These are phyloP conservation scores for Hypsopygia costalis DNA, from an alignment of 2,888 invertebrate genomes.

Conservation along the genomic window DNA sequence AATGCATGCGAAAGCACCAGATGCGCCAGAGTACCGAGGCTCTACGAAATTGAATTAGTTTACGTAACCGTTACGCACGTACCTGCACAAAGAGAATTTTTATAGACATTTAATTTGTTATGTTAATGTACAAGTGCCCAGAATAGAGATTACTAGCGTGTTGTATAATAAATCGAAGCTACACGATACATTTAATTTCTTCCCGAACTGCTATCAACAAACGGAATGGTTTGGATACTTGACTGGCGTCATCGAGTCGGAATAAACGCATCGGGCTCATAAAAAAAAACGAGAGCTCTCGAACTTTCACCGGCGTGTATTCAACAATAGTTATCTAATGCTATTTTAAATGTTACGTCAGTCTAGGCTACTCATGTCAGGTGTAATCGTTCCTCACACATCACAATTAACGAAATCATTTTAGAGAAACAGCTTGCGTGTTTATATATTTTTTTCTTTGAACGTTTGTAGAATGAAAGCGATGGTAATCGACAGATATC, in stretches of 20 bases:
- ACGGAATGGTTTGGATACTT: too few relatives aligned
- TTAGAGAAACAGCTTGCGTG: conserved; percentile 19
- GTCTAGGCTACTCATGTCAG: conserved; percentile 25
- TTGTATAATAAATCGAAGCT: conserved; percentile 3
- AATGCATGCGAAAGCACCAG: conserved; percentile 3
- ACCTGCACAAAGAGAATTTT: conserved; percentile 20
- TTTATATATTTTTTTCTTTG: conserved; percentile 15
- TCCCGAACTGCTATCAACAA: background rate
- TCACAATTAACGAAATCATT: conserved; percentile 24
- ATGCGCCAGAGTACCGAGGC: conserved; percentile 20
- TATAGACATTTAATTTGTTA: conserved; percentile 17
- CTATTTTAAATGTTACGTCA: conserved; percentile 45
- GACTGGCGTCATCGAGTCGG: conserved; percentile 2
- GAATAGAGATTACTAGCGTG: conserved; percentile 2
- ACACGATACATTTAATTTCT: background rate
- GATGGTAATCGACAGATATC: conserved; percentile 5
- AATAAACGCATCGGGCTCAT: conserved; percentile 15
- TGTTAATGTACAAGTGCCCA: conserved; percentile 9
- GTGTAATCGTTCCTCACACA: conserved; percentile 16
- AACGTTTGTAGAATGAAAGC: conserved; percentile 14
- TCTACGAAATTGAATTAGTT: conserved; percentile 24
- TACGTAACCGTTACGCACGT: conserved; percentile 33
- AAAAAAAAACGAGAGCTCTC: conserved; percentile 23
- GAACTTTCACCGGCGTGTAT: conserved; percentile 43
- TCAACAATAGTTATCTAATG: conserved; percentile 53